Base-by-base conservation (phyloP, 2,888 invertebrate genomes). In the Thymelicus lineola region DNA sequence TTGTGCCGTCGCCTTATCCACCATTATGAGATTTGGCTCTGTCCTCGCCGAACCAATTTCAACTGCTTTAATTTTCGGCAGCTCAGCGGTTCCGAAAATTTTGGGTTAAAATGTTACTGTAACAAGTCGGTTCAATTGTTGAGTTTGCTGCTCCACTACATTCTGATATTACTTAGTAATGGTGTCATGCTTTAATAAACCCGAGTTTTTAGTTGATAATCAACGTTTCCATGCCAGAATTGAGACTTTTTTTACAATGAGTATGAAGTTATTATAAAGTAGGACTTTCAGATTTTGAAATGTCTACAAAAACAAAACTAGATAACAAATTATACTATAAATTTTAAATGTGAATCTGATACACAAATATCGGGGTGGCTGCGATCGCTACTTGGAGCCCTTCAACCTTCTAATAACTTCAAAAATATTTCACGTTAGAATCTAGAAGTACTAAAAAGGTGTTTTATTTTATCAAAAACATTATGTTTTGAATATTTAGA, bases 11-110 rank as follows among this genome's bases (percentile, higher is more conserved):
- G 58, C 60, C 66, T 36, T 66, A 53, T n/a, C 58, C 46, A 42
- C 66, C 50, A 50, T 66, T 66, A 66, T 66, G 66, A 66, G 66
- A 60, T 66, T 66, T 66, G 66, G 66, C 66, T 66, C 66, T 60
- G 66, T 66, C 66, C 60, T 59, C 66, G 66, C 66, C 36, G 66
- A 60, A 66, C 66, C 66, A 66, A 66, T 66, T 60, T 60, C 66
- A 42, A 66, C 66, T 48, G 66, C 60, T 53, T 66, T 66, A 60
- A 66, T 66, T 66, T 55, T 66, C 66, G 42, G 53, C 60, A 66
- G 60, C 60, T 66, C 66, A 53, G 66, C 38, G 60, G 38, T 60
- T 66, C 53, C 66, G 60, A 60, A 66, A 66, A 50, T 60, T 58
- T 66, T n/a, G 38, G 38, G 60, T 60, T 66, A 60, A 60, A 60